phyloP scores from a whole-genome alignment of 2,888 invertebrate genomes.

The Plebejus argus region DNA sequence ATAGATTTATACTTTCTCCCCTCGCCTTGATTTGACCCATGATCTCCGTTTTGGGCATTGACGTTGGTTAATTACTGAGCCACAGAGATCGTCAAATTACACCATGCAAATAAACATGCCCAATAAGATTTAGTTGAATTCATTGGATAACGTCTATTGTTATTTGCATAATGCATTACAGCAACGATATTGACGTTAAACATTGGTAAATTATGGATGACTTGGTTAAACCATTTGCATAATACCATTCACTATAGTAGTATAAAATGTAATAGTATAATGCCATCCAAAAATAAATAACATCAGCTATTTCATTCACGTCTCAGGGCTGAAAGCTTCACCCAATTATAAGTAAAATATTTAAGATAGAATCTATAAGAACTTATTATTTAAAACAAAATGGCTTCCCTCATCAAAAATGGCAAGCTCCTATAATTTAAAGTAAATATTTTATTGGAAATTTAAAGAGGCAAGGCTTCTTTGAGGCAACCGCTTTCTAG shows the following conservation, averaged over 20 bases:
- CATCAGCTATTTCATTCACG: background rate
- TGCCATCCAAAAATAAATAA: too few relatives aligned
- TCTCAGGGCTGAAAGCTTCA: background rate
- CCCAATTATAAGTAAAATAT: background rate
- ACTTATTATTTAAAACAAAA: background rate
- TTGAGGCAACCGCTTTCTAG: background rate
- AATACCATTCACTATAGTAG: background rate
- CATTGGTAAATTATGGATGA: too few relatives aligned
- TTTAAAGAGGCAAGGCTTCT: background rate
- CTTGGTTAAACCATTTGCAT: background rate
- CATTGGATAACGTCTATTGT: background rate
- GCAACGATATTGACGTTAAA: too few relatives aligned
- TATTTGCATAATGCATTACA: too few relatives aligned
- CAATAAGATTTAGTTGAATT: background rate
- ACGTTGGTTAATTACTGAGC: too few relatives aligned
- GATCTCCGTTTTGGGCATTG: too few relatives aligned
- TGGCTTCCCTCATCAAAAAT: slow-evolving; percentile 8
- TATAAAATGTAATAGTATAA: background rate
- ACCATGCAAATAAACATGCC: background rate
- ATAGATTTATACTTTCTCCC: too few relatives aligned
- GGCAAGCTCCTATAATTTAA: slow-evolving; percentile 16
- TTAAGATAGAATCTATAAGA: background rate
- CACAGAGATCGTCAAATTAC: too few relatives aligned
- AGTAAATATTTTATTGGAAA: slow-evolving; percentile 14
- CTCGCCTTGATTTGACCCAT: too few relatives aligned